phyloP scores from a whole-genome alignment of 2,113 vertebrate genomes.

The Clarias macrocephalus region DNA sequence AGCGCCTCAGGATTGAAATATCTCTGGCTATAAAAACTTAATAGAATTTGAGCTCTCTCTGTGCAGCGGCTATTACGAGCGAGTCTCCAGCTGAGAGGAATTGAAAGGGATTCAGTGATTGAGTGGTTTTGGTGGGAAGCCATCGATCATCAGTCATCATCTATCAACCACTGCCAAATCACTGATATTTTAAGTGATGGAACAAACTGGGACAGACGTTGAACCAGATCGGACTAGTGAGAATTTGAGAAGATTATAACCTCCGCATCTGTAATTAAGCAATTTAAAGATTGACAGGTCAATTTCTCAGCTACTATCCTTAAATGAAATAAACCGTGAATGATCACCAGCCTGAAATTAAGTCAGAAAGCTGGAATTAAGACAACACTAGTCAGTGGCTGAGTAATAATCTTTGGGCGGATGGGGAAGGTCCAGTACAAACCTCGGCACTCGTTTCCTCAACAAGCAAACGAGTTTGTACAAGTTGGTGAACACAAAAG shows the following conservation, averaged over 20 bases:
- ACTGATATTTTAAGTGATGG: neutral
- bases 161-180: neutral
- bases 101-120: slow-evolving; percentile 25
- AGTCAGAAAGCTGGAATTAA: neutral
- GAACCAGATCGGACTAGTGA: neutral
- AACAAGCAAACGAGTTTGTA: neutral
- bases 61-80: slow-evolving; percentile 17
- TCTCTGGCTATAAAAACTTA: slow-evolving; percentile 31
- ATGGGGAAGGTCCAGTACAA: neutral
- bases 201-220: slow-evolving; percentile 4
- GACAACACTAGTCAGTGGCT: neutral
- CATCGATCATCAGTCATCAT: slow-evolving; percentile 25
- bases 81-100: slow-evolving; percentile 24
- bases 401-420: neutral
- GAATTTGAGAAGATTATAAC: neutral
- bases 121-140: slow-evolving; percentile 32
- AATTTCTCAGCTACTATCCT: neutral
- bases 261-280: neutral
- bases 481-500: neutral
- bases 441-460: neutral
- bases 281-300: neutral
- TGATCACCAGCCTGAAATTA: neutral
- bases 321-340: neutral
- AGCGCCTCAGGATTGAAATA: slow-evolving; percentile 13
- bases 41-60: slow-evolving; percentile 24